phyloP scores from a whole-genome alignment of 2,113 vertebrate genomes.

The Caretta caretta region DNA sequence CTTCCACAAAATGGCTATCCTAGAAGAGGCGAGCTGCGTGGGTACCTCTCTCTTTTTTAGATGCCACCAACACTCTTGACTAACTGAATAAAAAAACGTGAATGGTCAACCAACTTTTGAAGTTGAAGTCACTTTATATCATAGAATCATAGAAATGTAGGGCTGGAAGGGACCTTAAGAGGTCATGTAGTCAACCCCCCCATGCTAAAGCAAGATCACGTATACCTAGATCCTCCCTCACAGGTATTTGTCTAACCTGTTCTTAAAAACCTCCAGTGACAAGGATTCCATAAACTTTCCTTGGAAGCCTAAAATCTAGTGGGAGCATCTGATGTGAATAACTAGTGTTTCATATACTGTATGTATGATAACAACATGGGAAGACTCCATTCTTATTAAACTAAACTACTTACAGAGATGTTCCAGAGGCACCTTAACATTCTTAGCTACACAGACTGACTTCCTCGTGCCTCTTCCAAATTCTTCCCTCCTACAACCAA shows the following conservation, averaged over 20 bases:
- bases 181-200: too few relatives aligned
- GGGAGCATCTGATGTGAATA: background rate
- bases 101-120: background rate
- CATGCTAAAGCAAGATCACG: too few relatives aligned
- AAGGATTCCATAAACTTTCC: too few relatives aligned
- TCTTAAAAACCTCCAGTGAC: too few relatives aligned
- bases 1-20: background rate
- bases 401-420: background rate
- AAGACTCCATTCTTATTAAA: background rate
- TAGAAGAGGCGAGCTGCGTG: background rate
- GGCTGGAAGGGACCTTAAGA: too few relatives aligned
- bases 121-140: too few relatives aligned
- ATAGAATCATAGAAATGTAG: too few relatives aligned
- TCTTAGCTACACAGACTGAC: background rate
- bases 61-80: slow-evolving; percentile 25
- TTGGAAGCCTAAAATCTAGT: background rate
- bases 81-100: background rate
- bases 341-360: too few relatives aligned
- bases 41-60: slow-evolving; percentile 15
- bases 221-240: too few relatives aligned
- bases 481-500: background rate
- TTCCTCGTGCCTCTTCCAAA: background rate
- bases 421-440: background rate
- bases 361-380: background rate
- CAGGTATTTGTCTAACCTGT: too few relatives aligned